Evolutionary conservation across 1,140 invertebrate species (phyloP), one percentile per base, ranked within the genome.

Genomic region (Platyscapa corneri): DNA sequence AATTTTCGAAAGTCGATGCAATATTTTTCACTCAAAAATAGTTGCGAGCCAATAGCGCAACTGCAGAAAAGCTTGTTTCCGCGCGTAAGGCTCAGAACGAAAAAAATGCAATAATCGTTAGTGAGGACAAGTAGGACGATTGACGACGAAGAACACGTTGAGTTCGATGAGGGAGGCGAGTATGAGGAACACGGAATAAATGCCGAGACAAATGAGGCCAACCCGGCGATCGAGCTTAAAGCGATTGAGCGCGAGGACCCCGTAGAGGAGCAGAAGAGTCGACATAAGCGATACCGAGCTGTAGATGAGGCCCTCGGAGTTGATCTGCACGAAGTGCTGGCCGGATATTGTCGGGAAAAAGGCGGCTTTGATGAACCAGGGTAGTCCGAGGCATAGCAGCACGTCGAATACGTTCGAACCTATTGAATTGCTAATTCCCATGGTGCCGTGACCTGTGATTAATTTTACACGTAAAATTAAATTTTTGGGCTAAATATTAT

Each of bases 351-450:
- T 95, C 0, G 96, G 96, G 85, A 97, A 95, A 88, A 96, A 95
- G 7, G 95, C 91, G 0, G 96, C 94, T 90, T 97, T 97, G n/a
- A 97, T 95, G n/a, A 97, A 94, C 97, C 97, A 98, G 1, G 97
- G 97, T 23, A 97, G 90, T n/a, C 97, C 97, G 75, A 98, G 93
- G 89, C 97, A 98, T 7, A 98, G 92, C 27, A 98, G 93, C 84
- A 98, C 97, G 90, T 97, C 97, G 90, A 98, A 97, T 3, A 97
- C 97, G 88, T 98, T 98, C 10, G 97, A 97, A 18, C 97, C 97
- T 87, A 98, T 97, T 7, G 97, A 97, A 91, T 97, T 98, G 91
- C 96, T 97, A 86, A 98, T 96, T 7, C 97, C 97, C 97, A 97
- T 98, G 23, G 96, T 96, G 42, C 96, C 97, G 89, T 97, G 95